A percentile compares a stretch with the other conserved stretches of the same genome.
These are phyloP conservation scores for Acronicta leporina DNA, from an alignment of 2,888 invertebrate species.

Conservation along the genomic window DNA sequence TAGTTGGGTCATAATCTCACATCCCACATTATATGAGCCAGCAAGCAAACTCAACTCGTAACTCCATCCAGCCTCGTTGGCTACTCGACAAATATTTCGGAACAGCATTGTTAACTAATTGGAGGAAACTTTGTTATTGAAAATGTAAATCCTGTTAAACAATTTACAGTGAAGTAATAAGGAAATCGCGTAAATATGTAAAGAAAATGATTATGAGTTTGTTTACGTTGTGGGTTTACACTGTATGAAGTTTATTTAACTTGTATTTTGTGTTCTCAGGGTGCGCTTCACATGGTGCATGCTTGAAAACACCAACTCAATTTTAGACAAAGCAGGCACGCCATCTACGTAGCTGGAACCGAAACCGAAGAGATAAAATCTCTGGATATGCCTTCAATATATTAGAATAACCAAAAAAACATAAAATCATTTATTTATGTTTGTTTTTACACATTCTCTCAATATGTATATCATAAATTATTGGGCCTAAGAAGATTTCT, in stretches of 20 bases:
- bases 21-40: conserved; percentile 69
- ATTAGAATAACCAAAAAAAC: no score
- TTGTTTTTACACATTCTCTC: no score
- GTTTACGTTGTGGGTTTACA: conserved; percentile 17
- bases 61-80: conserved; percentile 49
- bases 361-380: no score
- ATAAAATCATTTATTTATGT: no score
- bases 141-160: conserved; percentile 49
- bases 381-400: no score
- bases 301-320: not conserved
- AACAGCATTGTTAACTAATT: conserved; percentile 61
- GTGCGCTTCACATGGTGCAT: not conserved
- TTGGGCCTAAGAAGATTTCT: no score
- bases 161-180: conserved; percentile 40
- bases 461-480: no score
- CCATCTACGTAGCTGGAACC: not conserved
- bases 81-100: conserved; percentile 53
- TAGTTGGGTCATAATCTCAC: conserved; percentile 80
- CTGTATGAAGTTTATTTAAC: conserved; percentile 3
- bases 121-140: conserved; percentile 55
- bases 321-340: not conserved
- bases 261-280: conserved; percentile 1
- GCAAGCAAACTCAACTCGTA: conserved; percentile 58
- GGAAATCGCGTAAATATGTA: conserved; percentile 23
- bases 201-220: conserved; percentile 20